Evolutionary conservation across 1,140 invertebrate species (phyloP), one percentile per base, ranked within the genome.

Genomic region (Drosophila elegans): DNA sequence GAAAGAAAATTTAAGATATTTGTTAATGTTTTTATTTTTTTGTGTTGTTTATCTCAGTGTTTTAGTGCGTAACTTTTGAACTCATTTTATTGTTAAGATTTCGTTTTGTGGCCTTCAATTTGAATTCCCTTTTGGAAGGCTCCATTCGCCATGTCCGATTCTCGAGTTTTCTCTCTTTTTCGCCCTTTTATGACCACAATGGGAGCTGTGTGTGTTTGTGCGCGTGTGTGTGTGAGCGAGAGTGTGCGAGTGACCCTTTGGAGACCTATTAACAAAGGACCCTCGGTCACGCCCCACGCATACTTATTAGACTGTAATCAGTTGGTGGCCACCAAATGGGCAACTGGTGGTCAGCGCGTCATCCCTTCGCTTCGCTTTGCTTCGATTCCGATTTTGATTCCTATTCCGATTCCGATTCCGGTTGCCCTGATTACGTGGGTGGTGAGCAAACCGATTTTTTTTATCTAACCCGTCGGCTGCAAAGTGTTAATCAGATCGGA

Each of bases 271-370:
- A 83, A 88, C 83, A 83, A 79, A 77, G 67, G 72, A 49, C 60
- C 44, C 48, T 66, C 42, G 78, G 75, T 82, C 82, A 86, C 75
- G 83, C 84, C 79, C 82, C 66, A 83, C 79, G 83, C 79, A 88
- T 88, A 88, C 83, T 88, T 88, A 88, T 88, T 88, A 88, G 83
- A 77, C 83, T 83, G 75, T 89, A 88, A 88, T 88, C 83, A 89
- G 83, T 88, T 83, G 36, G 79, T 76, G 82, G 74, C 66, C 82
- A 82, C 76, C 75, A 71, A 72, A 86, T 62, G 78, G 74, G 79
- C 82, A 88, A 88, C 82, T 88, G 74, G 78, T 86, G 82, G 74
- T 51, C 56, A 68, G 49, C 54, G 21, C 27, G 64, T 53, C 64
- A 51, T 74, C 71, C 41, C 36, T 13, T 27, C 34, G 13, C n/a